Evolutionary conservation across 2,113 vertebrate species (phyloP).

Genomic region (Pycnonotus jocosus): DNA sequence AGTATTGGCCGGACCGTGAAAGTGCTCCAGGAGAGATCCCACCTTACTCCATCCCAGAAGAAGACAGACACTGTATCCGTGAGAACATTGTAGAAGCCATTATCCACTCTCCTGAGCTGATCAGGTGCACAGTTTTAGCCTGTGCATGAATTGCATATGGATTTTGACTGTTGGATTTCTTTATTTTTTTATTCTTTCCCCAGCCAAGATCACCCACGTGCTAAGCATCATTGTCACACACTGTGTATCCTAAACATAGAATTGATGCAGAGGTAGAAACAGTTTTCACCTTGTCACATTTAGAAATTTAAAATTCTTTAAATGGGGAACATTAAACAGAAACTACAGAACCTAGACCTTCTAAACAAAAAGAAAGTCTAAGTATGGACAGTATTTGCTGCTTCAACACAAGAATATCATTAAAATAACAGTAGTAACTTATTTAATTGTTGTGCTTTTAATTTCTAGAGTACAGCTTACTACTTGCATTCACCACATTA

Average conservation of each 20-base stretch:
- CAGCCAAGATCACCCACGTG: neutral
- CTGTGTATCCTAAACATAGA: neutral
- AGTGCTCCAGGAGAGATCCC: constrained; percentile 82
- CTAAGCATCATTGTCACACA: neutral
- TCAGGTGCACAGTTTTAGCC: constrained; percentile 78
- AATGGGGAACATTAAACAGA: neutral
- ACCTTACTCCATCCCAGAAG: constrained; percentile 92
- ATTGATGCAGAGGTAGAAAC: neutral
- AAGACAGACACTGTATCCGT: constrained; percentile 92
- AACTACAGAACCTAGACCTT: neutral
- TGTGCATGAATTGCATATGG: neutral
- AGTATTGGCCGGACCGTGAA: constrained; percentile 95
- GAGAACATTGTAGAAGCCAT: constrained; percentile 98
- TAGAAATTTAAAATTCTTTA: neutral
- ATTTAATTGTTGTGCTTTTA: constrained; percentile 3
- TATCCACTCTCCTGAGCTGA: constrained; percentile 96
- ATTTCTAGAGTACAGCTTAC: constrained; percentile 92
- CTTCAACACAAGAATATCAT: neutral
- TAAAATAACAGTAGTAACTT: neutral
- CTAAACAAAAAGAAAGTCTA: neutral
- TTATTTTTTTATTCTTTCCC: neutral
- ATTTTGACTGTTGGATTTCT: neutral
- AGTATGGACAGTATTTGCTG: neutral
- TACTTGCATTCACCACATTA: constrained; percentile 98
- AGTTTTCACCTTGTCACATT: neutral